phyloP scores from a whole-genome alignment of 2,888 invertebrate species.

The Lumbricus terrestris region DNA sequence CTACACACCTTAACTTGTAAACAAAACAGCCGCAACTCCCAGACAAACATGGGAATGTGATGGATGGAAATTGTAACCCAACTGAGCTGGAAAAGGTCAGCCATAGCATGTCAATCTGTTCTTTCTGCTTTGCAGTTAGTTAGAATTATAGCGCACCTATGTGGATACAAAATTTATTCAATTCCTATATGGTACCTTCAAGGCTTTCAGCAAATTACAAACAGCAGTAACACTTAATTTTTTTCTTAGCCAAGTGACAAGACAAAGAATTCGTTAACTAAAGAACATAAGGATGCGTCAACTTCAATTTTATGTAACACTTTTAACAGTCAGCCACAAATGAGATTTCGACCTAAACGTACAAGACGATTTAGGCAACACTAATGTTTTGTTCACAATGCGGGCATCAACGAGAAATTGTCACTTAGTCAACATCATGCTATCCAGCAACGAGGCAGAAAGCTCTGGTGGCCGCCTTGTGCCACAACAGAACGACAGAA shows the following conservation, averaged over 20 bases:
- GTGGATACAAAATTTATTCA: no score
- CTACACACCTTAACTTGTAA: no score
- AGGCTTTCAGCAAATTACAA: no score
- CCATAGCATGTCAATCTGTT: no score
- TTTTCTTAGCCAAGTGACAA: not conserved
- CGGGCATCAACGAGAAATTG: not conserved
- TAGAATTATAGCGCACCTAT: no score
- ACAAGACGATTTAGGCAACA: not conserved
- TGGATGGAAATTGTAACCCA: no score
- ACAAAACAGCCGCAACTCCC: no score
- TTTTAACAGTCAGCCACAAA: not conserved
- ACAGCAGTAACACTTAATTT: no score
- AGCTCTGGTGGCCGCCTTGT: not conserved
- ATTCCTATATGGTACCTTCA: no score
- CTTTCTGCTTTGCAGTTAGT: no score
- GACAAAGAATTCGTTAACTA: not conserved
- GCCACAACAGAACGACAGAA: not conserved
- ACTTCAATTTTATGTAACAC: not conserved
- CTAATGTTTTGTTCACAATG: not conserved
- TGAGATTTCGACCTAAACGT: not conserved
- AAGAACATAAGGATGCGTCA: not conserved
- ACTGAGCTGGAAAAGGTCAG: no score
- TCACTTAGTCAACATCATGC: not conserved
- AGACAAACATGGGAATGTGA: no score
- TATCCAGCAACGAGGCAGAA: not conserved